Evolutionary conservation across 2,888 invertebrate genomes (phyloP).

Genomic region (Epistrophe grossulariae): DNA sequence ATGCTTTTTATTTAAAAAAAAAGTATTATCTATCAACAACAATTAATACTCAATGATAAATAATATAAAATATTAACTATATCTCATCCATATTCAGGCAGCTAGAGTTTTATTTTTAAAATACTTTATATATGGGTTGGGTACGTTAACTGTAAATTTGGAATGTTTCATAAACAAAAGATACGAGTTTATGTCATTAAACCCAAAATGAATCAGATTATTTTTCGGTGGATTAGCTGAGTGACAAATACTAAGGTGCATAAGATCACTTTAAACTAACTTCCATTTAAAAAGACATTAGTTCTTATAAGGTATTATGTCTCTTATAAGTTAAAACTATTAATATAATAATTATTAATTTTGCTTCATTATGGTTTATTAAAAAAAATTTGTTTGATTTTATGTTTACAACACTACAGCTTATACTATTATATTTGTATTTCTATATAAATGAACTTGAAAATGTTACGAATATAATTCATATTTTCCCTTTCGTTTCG

Average conservation of each 20-base stretch:
- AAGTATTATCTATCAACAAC: not conserved
- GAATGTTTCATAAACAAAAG: too few relatives aligned
- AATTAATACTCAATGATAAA: not conserved
- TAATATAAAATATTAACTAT: not conserved
- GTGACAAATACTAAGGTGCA: too few relatives aligned
- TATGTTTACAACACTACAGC: not conserved
- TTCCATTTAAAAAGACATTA: too few relatives aligned
- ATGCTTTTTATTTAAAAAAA: not conserved
- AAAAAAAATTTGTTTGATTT: not conserved
- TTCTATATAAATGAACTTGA: constrained; percentile 49
- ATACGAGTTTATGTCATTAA: too few relatives aligned
- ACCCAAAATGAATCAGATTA: too few relatives aligned
- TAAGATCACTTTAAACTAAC: too few relatives aligned
- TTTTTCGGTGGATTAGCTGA: too few relatives aligned
- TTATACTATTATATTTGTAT: not conserved
- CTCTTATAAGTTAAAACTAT: too few relatives aligned
- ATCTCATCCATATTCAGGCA: not conserved
- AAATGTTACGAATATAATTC: constrained; percentile 3
- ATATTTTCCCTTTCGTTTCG: constrained; percentile 42
- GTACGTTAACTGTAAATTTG: too few relatives aligned
- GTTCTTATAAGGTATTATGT: too few relatives aligned
- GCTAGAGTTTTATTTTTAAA: not conserved
- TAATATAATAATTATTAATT: too few relatives aligned
- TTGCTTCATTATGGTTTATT: not conserved
- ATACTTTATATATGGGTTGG: too few relatives aligned